A percentile compares a stretch with the other conserved stretches of the same genome.
Conservation (phyloP, 2,888 invertebrate genomes). For the Euspilapteryx auroguttella region DNA sequence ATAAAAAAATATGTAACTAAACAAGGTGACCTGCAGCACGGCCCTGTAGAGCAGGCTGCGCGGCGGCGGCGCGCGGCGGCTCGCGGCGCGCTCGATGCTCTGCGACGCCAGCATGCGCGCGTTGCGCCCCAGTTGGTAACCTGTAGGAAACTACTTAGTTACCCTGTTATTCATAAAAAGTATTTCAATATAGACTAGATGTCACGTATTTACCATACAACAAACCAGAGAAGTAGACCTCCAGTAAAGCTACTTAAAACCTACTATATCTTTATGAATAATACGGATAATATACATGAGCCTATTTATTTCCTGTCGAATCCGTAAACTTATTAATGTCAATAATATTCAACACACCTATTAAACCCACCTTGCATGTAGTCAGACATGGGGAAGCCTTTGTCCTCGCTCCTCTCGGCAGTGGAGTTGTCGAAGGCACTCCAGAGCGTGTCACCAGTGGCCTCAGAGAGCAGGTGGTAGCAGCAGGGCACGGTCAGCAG, state of each 20-base stretch:
- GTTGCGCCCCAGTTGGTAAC: slow-evolving; percentile 66
- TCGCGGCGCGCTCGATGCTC: slow-evolving; percentile 70
- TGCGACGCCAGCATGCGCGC: slow-evolving; percentile 87
- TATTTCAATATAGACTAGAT: too few relatives aligned
- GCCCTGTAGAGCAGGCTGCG: slow-evolving; percentile 73
- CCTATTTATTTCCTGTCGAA: too few relatives aligned
- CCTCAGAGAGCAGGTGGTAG: slow-evolving; percentile 77
- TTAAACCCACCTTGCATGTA: slow-evolving; percentile 40
- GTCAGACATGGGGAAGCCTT: slow-evolving; percentile 71
- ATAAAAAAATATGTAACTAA: too few relatives aligned
- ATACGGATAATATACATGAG: too few relatives aligned
- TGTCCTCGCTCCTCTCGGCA: slow-evolving; percentile 13
- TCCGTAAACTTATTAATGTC: too few relatives aligned
- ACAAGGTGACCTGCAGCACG: too few relatives aligned
- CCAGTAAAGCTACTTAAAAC: too few relatives aligned
- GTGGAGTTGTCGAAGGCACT: slow-evolving; percentile 35
- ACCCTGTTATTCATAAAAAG: too few relatives aligned
- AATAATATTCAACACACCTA: too few relatives aligned
- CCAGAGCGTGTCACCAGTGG: slow-evolving; percentile 17
- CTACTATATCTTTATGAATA: too few relatives aligned
- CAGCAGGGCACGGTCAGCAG: slow-evolving; percentile 88
- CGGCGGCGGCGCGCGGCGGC: slow-evolving; percentile 58
- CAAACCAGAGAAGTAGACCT: too few relatives aligned
- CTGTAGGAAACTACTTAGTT: slow-evolving; percentile 14
- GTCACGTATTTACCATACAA: too few relatives aligned